These are phyloP conservation scores for Neostethus bicornis DNA, from an alignment of 2,797 vertebrate genomes.

Conservation along the genomic window DNA sequence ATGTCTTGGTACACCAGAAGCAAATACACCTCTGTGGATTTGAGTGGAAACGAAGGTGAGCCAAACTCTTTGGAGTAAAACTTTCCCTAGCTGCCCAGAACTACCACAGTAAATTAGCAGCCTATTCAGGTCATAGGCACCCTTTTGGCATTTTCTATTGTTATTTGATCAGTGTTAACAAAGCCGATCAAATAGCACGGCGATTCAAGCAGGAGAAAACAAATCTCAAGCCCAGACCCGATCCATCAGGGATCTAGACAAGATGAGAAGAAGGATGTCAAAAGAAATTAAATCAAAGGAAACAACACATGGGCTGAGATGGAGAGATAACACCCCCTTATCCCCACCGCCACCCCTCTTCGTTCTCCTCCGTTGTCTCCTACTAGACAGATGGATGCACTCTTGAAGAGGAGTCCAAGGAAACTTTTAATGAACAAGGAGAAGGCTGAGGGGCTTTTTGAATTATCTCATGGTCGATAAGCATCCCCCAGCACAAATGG, in stretches of 20 bases:
- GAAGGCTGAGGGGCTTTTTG: slow-evolving; percentile 65
- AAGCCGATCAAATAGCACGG: slow-evolving; percentile 64
- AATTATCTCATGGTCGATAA: slow-evolving; percentile 78
- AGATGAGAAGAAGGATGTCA: slow-evolving; percentile 49
- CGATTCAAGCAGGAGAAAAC: slow-evolving; percentile 31
- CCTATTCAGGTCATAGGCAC: slow-evolving; percentile 48
- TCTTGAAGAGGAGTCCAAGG: slow-evolving; percentile 66
- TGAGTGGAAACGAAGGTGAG: slow-evolving; percentile 36
- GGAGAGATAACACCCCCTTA: slow-evolving; percentile 55
- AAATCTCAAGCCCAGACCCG: slow-evolving; percentile 47
- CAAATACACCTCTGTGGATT: slow-evolving; percentile 25
- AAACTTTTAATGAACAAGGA: slow-evolving; percentile 80
- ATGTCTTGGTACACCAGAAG: slow-evolving; percentile 41
- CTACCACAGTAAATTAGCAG: slow-evolving; percentile 40
- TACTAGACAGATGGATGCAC: slow-evolving; percentile 70
- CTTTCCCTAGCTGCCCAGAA: slow-evolving; percentile 42
- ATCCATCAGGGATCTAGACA: slow-evolving; percentile 61
- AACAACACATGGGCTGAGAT: slow-evolving; percentile 63
- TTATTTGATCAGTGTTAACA: slow-evolving; percentile 65
- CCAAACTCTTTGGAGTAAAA: slow-evolving; percentile 27
- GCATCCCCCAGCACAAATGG: slow-evolving; percentile 66
- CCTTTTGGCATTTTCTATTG: slow-evolving; percentile 49
- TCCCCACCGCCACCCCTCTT: slow-evolving; percentile 16
- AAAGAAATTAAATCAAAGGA: slow-evolving; percentile 69
- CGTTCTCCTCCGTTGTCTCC: slow-evolving; percentile 33